Evolutionary conservation across 92 coral and sea anemone genomes (phyloP), one percentile per base, ranked within the genome.

Genomic region (Phenganax marumi): DNA sequence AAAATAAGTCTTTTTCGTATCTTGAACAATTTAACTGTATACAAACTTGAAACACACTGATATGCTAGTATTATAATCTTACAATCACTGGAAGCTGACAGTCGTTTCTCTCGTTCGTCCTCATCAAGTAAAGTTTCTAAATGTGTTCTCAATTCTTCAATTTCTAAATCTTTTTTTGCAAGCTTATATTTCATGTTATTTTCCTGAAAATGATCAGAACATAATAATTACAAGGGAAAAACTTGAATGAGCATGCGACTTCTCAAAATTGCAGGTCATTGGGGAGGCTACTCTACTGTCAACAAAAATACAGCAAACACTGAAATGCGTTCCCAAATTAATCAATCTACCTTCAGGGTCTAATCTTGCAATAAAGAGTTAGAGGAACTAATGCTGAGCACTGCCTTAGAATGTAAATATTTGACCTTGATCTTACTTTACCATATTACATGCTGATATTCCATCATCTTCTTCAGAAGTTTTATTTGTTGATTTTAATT

Each of bases 61-160:
- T 16, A 18, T 16, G 65, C 5, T 23, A 58, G 21, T 58, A 58
- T n/a, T 16, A 8, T n/a, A 58, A 58, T 7, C 77, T 72, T 63
- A 78, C 83, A 78, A 18, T 78, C 83, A 63, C 83, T 78, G 51
- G 60, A n/a, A 8, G 57, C 19, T 47, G 83, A 78, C 18, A 78
- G 60, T 49, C 83, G 83, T 63, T 78, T 78, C 24, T 63, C 83
- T 49, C 83, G 89, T 84, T 96, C 99, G 77, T 96, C 97, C 75
- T 96, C 99, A 89, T 96, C 99, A 76, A 96, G 85, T 47, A 96
- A 89, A 57, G 89, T 90, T 84, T 96, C 99, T 68, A 96, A 91
- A 86, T 96, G 99, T 75, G 90, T 92, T 79, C 90, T 90, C 74
- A 96, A 73, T 56, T 90, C 88, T 60, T 96, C 99, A 75, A 92